A percentile compares a stretch with the other conserved stretches of the same genome.
Evolutionary conservation across 2,797 vertebrate species (phyloP).

Genomic region (Falco berigora): DNA sequence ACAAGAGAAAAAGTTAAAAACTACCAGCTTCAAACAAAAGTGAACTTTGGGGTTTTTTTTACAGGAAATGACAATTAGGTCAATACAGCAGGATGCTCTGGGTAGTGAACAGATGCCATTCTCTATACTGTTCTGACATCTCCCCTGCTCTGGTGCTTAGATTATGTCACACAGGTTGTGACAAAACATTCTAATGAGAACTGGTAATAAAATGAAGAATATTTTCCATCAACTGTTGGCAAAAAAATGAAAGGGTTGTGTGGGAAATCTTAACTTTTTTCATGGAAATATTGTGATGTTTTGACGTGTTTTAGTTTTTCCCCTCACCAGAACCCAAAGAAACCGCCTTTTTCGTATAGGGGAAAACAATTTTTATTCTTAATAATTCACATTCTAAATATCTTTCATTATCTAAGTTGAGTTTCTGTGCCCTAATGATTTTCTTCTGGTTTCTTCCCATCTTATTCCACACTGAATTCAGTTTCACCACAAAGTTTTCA

Average conservation of each 20-base stretch:
- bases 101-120: not conserved
- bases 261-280: accelerated
- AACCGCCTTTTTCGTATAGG: not conserved
- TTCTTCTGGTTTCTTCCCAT: not conserved
- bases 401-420: not conserved
- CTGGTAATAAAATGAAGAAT: not conserved
- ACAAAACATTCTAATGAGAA: not conserved
- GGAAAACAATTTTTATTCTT: not conserved
- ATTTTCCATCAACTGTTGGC: not conserved
- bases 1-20: not conserved
- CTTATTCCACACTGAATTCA: not conserved
- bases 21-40: not conserved
- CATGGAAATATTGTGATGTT: not conserved
- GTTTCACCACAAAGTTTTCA: not conserved
- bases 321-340: not conserved
- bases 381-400: not conserved
- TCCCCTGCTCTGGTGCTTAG: not conserved
- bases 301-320: not conserved
- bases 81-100: not conserved
- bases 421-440: not conserved
- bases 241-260: not conserved
- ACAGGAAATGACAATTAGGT: not conserved
- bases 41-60: not conserved
- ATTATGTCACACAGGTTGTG: not conserved
- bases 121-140: not conserved